phyloP scores from a whole-genome alignment of 2,797 vertebrate species.

The Chrosomus eos region DNA sequence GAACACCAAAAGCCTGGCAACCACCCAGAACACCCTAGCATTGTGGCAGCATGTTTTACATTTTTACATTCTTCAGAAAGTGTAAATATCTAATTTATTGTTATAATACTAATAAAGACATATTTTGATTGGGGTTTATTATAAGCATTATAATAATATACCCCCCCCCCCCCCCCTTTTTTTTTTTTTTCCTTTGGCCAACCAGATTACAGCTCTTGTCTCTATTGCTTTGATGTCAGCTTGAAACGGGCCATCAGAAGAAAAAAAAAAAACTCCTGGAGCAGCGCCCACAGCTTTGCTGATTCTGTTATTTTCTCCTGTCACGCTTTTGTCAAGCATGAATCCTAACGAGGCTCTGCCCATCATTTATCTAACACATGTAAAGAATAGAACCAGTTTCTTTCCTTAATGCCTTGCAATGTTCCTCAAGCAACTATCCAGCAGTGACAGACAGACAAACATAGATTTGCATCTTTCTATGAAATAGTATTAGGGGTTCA shows the following conservation, averaged over 20 bases:
- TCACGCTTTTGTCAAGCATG: slow-evolving; percentile 59
- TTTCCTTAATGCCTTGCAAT: slow-evolving; percentile 11
- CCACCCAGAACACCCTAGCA: neutral
- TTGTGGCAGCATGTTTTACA: neutral
- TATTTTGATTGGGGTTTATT: neutral
- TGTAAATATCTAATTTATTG: neutral
- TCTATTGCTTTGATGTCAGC: slow-evolving; percentile 11
- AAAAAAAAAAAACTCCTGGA: slow-evolving; percentile 17
- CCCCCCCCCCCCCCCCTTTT: neutral
- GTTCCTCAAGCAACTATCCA: slow-evolving; percentile 1
- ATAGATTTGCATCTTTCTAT: slow-evolving; percentile 39
- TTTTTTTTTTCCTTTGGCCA: neutral
- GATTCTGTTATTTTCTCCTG: slow-evolving; percentile 55
- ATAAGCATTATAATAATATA: no score
- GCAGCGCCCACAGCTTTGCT: slow-evolving; percentile 35
- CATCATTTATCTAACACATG: slow-evolving; percentile 54
- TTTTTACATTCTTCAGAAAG: neutral
- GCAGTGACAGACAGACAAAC: slow-evolving; percentile 31
- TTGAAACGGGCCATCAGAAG: slow-evolving; percentile 5
- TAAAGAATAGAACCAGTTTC: slow-evolving; percentile 37
- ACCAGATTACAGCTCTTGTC: slow-evolving; percentile 29
- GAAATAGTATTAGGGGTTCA: slow-evolving; percentile 27
- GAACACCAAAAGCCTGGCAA: neutral
- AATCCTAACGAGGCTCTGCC: slow-evolving; percentile 54
- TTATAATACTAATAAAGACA: neutral